Percentiles rank a stretch among this genome's conserved stretches.
phyloP scores from a whole-genome alignment of 2,797 vertebrate genomes.

The Valencia hispanica region DNA sequence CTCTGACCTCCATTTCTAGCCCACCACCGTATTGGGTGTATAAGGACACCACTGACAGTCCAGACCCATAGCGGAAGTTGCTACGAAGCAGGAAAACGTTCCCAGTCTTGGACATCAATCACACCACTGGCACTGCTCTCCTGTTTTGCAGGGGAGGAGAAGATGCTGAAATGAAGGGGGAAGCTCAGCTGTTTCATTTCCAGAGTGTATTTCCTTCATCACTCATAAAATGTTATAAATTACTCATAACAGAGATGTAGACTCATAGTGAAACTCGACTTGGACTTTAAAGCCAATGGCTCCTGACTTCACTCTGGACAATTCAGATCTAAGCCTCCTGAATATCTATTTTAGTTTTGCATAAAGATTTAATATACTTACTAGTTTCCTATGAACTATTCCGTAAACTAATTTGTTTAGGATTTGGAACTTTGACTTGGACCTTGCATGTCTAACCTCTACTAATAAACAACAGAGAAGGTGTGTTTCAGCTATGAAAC shows the following conservation, averaged over 20 bases:
- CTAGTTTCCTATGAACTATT: background rate
- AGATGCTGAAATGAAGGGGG: conserved; percentile 41
- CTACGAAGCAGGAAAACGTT: conserved; percentile 68
- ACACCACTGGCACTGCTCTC: conserved; percentile 65
- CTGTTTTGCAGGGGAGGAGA: conserved; percentile 46
- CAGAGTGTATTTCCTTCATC: background rate
- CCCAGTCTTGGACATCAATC: conserved; percentile 77
- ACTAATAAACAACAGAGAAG: too few relatives aligned
- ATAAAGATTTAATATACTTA: too few relatives aligned
- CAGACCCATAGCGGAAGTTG: conserved; percentile 69
- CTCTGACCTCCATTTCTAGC: conserved; percentile 38
- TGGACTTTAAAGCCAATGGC: too few relatives aligned
- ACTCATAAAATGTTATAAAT: too few relatives aligned
- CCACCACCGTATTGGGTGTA: conserved; percentile 60
- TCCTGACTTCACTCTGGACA: too few relatives aligned
- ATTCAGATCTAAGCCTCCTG: too few relatives aligned
- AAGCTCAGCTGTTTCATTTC: conserved; percentile 63
- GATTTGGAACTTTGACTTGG: background rate
- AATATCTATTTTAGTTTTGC: too few relatives aligned
- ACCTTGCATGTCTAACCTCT: background rate
- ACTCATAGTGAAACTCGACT: too few relatives aligned
- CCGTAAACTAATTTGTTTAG: background rate
- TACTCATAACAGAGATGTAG: too few relatives aligned
- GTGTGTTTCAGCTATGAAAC: too few relatives aligned
- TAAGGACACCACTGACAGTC: conserved; percentile 75